A percentile compares a stretch with the other conserved stretches of the same genome.
Evolutionary conservation across 2,888 invertebrate genomes (phyloP).

Genomic region (Trachelus stipa): DNA sequence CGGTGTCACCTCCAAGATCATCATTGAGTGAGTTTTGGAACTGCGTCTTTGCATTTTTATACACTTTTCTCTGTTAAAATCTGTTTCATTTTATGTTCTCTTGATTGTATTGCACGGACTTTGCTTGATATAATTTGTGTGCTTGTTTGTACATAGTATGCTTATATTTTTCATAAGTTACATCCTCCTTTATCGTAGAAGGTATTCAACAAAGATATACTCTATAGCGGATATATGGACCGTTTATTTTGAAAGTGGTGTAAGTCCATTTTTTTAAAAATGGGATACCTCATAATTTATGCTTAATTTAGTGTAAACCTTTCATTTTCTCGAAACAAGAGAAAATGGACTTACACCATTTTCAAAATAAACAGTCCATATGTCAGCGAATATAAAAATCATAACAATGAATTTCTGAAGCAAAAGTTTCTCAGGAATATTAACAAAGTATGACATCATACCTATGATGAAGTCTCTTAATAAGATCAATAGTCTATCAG

Average conservation of each 20-base stretch:
- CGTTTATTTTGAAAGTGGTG: no score
- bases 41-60: slow-evolving; percentile 10
- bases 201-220: background rate
- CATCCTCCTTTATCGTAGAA: background rate
- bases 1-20: slow-evolving; percentile 68
- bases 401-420: background rate
- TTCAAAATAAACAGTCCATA: no score
- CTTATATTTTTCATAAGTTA: background rate
- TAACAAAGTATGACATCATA: background rate
- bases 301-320: no score
- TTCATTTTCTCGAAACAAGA: no score
- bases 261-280: no score
- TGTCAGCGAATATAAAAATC: background rate
- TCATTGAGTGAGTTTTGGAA: slow-evolving; percentile 35
- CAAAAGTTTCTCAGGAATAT: background rate
- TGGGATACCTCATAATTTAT: no score
- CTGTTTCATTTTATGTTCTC: background rate
- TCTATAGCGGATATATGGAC: background rate
- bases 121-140: background rate
- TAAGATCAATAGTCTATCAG: background rate
- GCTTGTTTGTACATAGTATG: background rate
- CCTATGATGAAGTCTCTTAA: background rate
- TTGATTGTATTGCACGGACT: slow-evolving; percentile 17
- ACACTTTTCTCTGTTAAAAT: slow-evolving; percentile 1
- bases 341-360: no score